Evolutionary conservation across 1,140 invertebrate species (phyloP), one percentile per base, ranked within the genome.

Genomic region (Apolygus lucorum): DNA sequence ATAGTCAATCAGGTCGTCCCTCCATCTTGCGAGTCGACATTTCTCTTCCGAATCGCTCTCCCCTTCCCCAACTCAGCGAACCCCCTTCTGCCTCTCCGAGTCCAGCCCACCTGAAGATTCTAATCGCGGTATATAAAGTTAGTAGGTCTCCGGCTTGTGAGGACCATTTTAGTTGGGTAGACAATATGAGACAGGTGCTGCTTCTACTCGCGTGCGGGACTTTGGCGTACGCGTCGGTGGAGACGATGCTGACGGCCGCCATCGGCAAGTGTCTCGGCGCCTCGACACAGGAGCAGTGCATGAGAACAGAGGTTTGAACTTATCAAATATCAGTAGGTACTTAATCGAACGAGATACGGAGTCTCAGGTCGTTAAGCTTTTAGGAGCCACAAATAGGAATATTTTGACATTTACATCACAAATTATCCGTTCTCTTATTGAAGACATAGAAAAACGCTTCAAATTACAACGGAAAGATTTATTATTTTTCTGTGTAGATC

Each of bases 221-320:
- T 11, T 22, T 59, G n/a, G 67, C 67, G 14, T 14, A n/a, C 29
- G 42, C 67, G 34, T 52, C 67, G 49, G 24, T 59, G 14, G 52
- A 52, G 11, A 22, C 67, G n/a, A 28, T 52, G 29, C 49, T 68
- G n/a, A 29, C 64, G n/a, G 14, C 64, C 8, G 27, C 67, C 67
- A 68, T 52, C 49, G 67, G 29, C 25, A 74, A 86, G 52, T 84
- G 84, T 52, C 83, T 87, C 70, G 80, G 79, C 68, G 81, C 83
- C 63, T 81, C 83, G 69, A 78, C 79, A 52, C 13, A 52, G 17
- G 67, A 59, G 21, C 14, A 34, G n/a, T 66, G 64, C n/a, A 17
- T 66, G n/a, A 66, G 64, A 42, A 66, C 13, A 4, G 27, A 63
- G 62, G 62, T 42, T 42, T 42, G 34, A n/a, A n/a, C n/a, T n/a